Evolutionary conservation across 2,797 vertebrate species (phyloP).

Genomic region (Odontamblyopus lacepedii): DNA sequence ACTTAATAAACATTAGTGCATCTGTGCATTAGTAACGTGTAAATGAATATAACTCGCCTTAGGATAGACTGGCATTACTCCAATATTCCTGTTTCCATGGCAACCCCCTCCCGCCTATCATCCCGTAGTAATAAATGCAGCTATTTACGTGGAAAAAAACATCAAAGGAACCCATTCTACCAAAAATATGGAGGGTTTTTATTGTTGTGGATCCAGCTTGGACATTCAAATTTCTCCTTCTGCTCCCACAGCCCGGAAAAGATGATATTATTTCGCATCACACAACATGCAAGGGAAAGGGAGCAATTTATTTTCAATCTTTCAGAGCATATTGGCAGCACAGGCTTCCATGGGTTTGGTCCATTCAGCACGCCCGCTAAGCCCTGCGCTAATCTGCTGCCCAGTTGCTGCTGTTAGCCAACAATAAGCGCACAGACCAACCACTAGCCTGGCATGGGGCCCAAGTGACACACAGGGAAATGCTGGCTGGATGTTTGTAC

Average conservation of each 20-base stretch:
- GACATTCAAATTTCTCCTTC: slow-evolving; percentile 32
- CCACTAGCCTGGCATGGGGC: slow-evolving; percentile 35
- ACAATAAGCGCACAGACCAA: slow-evolving; percentile 54
- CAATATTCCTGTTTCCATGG: slow-evolving; percentile 46
- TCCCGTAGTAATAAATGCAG: slow-evolving; percentile 30
- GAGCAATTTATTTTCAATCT: slow-evolving; percentile 31
- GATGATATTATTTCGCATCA: slow-evolving; percentile 55
- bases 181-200: slow-evolving; percentile 9
- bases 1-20: slow-evolving; percentile 5
- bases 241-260: slow-evolving; percentile 45
- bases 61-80: slow-evolving; percentile 21
- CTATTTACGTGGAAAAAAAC: slow-evolving; percentile 8
- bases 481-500: slow-evolving; percentile 63
- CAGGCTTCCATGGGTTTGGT: slow-evolving; percentile 26
- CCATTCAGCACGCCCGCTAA: slow-evolving; percentile 54
- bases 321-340: slow-evolving; percentile 45
- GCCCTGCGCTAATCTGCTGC: slow-evolving; percentile 62
- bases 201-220: slow-evolving; percentile 20
- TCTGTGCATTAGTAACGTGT: slow-evolving; percentile 37
- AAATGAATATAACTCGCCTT: slow-evolving; percentile 23
- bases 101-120: slow-evolving; percentile 33
- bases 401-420: slow-evolving; percentile 62
- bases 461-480: slow-evolving; percentile 50
- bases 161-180: neutral
- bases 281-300: slow-evolving; percentile 42